Evolutionary conservation across 2,113 vertebrate genomes (phyloP).

Genomic region (Percopsis transmontana): DNA sequence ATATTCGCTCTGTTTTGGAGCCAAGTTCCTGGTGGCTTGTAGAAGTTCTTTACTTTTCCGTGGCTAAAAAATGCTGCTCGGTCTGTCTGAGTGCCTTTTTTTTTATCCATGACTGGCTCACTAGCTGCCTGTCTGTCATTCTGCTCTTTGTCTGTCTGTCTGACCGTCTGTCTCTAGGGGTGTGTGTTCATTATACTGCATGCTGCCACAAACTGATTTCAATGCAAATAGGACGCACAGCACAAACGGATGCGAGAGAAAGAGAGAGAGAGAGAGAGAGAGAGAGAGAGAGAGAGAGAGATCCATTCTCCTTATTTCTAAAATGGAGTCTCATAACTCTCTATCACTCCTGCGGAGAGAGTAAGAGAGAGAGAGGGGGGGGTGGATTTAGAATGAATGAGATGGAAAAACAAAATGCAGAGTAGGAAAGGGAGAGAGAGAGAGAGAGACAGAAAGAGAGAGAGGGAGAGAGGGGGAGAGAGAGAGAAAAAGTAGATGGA

Average conservation of each 20-base stretch:
- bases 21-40: too few species aligned
- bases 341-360: conserved; percentile 42
- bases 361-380: conserved; percentile 8
- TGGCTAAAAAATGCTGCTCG: neutral
- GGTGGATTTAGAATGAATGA: neutral
- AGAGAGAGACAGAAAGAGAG: neutral
- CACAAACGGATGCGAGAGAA: conserved; percentile 27
- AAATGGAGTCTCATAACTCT: conserved; percentile 60
- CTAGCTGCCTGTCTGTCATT: neutral
- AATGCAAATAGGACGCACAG: conserved; percentile 52
- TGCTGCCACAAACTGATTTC: conserved; percentile 52
- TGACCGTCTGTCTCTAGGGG: conserved; percentile 21
- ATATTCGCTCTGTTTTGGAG: too few species aligned
- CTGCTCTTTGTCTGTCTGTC: conserved; percentile 1
- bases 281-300: conserved; percentile 38
- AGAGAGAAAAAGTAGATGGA: neutral
- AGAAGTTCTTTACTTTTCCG: neutral
- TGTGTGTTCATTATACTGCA: conserved; percentile 43
- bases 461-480: neutral
- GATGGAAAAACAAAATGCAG: neutral
- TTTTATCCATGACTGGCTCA: neutral
- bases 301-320: conserved; percentile 65
- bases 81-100: neutral
- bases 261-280: conserved; percentile 21
- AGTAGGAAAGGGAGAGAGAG: neutral